A percentile compares a stretch with the other conserved stretches of the same genome.
Conservation (phyloP, 2,797 vertebrate species). For the Helostoma temminkii region DNA sequence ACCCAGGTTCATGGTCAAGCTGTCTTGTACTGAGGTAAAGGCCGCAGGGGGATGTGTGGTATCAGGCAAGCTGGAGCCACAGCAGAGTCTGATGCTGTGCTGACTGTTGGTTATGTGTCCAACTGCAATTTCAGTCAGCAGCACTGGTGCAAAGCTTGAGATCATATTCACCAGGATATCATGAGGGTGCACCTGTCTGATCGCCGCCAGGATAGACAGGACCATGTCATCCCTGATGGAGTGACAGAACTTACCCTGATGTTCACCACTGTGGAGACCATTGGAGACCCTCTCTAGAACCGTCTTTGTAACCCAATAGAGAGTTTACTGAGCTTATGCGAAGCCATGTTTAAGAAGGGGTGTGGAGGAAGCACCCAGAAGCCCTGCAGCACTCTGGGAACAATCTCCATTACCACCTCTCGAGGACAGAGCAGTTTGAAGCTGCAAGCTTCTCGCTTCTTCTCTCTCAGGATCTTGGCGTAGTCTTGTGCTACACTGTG, state of each 20-base stretch:
- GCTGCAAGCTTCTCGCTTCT: background rate
- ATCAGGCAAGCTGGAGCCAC: too few species aligned
- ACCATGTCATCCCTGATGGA: conserved; percentile 6
- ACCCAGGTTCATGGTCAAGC: background rate
- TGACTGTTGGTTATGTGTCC: conserved; percentile 2
- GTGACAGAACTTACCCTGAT: background rate
- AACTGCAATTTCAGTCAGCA: background rate
- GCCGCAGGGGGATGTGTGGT: background rate
- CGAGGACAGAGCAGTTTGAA: background rate
- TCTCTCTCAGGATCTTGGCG: background rate
- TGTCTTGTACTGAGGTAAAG: conserved; percentile 2
- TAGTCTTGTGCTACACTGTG: background rate
- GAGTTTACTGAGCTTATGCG: conserved; percentile 10
- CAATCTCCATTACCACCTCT: conserved; percentile 4
- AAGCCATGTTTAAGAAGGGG: background rate
- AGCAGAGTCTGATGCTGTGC: too few species aligned
- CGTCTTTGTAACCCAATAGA: conserved; percentile 7
- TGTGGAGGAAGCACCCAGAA: conserved; percentile 3
- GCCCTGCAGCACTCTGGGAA: conserved; percentile 1
- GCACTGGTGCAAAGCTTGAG: background rate
- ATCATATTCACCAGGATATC: background rate
- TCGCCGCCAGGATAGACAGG: conserved; percentile 2
- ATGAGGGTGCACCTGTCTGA: background rate
- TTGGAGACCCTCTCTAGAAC: background rate
- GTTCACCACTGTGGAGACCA: background rate